Evolutionary conservation across 2,888 invertebrate genomes (phyloP), one percentile per base, ranked within the genome.

Genomic region (Ceriagrion tenellum): DNA sequence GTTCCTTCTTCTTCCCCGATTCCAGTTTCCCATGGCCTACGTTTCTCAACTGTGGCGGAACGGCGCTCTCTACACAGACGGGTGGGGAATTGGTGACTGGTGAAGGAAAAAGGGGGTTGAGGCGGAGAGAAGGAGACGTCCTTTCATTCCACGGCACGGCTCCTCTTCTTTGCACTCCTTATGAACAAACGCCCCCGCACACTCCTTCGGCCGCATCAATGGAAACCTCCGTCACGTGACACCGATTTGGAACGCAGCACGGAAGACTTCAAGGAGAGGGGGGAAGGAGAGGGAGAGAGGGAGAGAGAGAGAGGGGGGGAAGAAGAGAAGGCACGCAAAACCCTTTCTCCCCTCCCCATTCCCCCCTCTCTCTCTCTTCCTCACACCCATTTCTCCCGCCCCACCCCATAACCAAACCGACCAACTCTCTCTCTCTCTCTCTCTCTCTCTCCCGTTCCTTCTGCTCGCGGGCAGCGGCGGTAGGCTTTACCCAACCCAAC

Each of bases 171-270:
- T 30, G 74, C 35, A 30, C 30, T 47, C 93, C 30, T n/a, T 47
- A 69, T 35, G 69, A 93, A 93, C 63, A 47, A 93, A 93, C 63
- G n/a, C 69, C n/a, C 88, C 88, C 88, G 20, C 89, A 23, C 74
- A 23, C 89, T 40, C 91, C 35, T 93, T 16, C 69, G 63, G 69
- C 47, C 47, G 93, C 93, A 93, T 93, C 93, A 93, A 93, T 93
- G 93, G 93, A 93, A 63, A 93, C 69, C 55, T 55, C 89, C 16
- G 26, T 93, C 93, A 93, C 93, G 93, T 93, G 93, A 93, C 93
- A 93, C 93, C 93, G 69, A 47, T 93, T 93, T 93, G 93, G 93
- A 93, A 59, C 93, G 40, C 23, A 69, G 93, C 40, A 40, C 35
- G 93, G 47, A 47, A 93, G 93, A 59, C 6, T 59, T 47, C 8